Evolutionary conservation across 2,797 vertebrate genomes (phyloP), one percentile per base, ranked within the genome.

Genomic region (Alcedo atthis): DNA sequence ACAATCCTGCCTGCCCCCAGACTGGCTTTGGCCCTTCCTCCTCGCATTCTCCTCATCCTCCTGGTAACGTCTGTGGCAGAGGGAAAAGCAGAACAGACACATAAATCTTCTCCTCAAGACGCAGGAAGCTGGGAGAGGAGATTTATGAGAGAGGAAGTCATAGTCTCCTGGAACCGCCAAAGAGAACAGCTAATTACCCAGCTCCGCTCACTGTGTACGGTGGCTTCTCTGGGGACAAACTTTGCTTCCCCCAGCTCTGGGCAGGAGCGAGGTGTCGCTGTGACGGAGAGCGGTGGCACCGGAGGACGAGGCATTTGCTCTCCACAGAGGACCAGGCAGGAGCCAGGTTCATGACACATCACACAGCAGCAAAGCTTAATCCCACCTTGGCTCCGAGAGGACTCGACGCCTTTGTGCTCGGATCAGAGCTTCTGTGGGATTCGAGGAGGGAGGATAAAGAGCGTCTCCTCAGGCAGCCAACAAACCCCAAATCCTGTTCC

Each of bases 121-220:
- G 11, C 63, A 59, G 80, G 67, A 95, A 87, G 70, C 83, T 26
- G 1, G 73, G 85, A 94, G 90, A 91, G 51, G 75, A 92, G 93
- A 95, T 95, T 93, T 89, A 95, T 93, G 87, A 84, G 84, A 66
- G 62, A 86, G 83, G 90, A 91, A 93, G 83, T 75, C 80, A 88
- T 61, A 35, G 87, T 86, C 74, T 91, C 46, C 62, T 66, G 63
- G 82, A 92, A 43, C 82, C 0, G 17, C 62, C 68, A 81, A 76
- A 71, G 69, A 87, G 80, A 77, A 82, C 28, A 86, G 74, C 40
- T 86, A 87, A 83, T 83, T 82, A 92, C 80, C 82, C 12, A 0
- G 51, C 79, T 42, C 71, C 6, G 6, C 85, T 77, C 3, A 2
- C 67, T 0, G 14, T 33, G 58, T 24, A 74, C 20, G 16, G 24